A percentile compares a stretch with the other conserved stretches of the same genome.
Conservation (phyloP, 2,113 vertebrate species). For the Peromyscus leucopus region DNA sequence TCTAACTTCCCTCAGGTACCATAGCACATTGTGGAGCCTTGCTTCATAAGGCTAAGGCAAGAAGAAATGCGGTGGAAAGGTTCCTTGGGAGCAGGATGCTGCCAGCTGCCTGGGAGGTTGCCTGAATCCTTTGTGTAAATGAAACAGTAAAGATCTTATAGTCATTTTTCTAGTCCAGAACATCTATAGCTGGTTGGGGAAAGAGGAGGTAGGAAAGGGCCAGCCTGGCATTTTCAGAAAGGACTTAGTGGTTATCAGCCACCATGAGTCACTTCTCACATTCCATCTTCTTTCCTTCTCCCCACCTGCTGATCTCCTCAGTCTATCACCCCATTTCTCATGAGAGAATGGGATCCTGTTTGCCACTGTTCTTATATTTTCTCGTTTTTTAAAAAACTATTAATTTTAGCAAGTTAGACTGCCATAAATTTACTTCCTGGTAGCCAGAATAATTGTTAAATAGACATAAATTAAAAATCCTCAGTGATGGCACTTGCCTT, state of each 20-base stretch:
- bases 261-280: neutral
- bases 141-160: neutral
- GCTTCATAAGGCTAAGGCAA: slow-evolving; percentile 65
- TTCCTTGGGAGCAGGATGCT: slow-evolving; percentile 75
- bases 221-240: neutral
- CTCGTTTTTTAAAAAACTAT: neutral
- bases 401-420: neutral
- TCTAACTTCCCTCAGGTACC: slow-evolving; percentile 8
- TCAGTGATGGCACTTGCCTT: neutral
- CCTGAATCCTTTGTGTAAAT: slow-evolving; percentile 46
- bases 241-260: neutral
- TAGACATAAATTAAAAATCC: slow-evolving; percentile 41
- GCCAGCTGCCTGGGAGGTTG: slow-evolving; percentile 64
- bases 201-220: neutral
- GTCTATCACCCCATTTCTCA: neutral
- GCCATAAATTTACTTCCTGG: neutral
- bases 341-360: neutral
- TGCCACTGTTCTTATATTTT: neutral
- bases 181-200: neutral
- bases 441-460: neutral
- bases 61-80: slow-evolving; percentile 66
- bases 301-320: rapidly evolving
- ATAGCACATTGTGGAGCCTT: rapidly evolving
- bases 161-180: neutral
- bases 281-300: rapidly evolving